phyloP scores from a whole-genome alignment of 1,140 invertebrate genomes.

The Diabrotica undecimpunctata region DNA sequence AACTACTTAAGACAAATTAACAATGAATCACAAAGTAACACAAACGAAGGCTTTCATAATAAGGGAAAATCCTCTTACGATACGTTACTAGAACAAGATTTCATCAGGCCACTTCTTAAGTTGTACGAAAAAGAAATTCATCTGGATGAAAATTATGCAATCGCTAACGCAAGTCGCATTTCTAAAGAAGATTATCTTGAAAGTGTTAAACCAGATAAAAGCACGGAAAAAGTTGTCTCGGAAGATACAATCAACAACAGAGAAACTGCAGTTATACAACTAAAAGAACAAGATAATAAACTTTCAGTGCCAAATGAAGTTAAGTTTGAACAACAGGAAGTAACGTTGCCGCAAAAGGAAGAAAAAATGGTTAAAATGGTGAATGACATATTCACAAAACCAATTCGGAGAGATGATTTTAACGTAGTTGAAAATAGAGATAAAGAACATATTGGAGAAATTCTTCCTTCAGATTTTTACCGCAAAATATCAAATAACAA shows the following conservation, averaged over 20 bases:
- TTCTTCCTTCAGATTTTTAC: conserved; percentile 40
- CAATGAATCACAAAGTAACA: conserved; percentile 12
- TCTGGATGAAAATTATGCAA: conserved; percentile 27
- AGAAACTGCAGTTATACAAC: background rate
- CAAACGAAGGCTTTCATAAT: background rate
- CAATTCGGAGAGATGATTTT: conserved; percentile 38
- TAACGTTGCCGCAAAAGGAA: too few species aligned
- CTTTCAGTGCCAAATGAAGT: too few species aligned
- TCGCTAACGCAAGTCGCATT: conserved; percentile 31
- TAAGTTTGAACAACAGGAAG: too few species aligned
- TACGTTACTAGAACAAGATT: conserved; percentile 42
- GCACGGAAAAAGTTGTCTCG: conserved; percentile 30
- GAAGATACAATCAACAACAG: conserved; percentile 26
- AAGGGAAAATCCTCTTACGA: conserved; percentile 39
- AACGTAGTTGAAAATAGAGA: conserved; percentile 26
- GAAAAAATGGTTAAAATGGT: too few species aligned
- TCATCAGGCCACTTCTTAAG: conserved; percentile 40
- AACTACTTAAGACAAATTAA: conserved; percentile 17
- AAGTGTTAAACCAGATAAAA: conserved; percentile 36
- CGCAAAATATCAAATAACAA: conserved; percentile 11
- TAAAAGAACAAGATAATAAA: too few species aligned
- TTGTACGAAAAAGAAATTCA: conserved; percentile 37
- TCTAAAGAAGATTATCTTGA: conserved; percentile 42
- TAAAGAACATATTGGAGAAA: conserved; percentile 46
- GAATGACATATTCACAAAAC: background rate